Conservation (phyloP, 2,113 vertebrate species). For the Henicopernis longicauda region DNA sequence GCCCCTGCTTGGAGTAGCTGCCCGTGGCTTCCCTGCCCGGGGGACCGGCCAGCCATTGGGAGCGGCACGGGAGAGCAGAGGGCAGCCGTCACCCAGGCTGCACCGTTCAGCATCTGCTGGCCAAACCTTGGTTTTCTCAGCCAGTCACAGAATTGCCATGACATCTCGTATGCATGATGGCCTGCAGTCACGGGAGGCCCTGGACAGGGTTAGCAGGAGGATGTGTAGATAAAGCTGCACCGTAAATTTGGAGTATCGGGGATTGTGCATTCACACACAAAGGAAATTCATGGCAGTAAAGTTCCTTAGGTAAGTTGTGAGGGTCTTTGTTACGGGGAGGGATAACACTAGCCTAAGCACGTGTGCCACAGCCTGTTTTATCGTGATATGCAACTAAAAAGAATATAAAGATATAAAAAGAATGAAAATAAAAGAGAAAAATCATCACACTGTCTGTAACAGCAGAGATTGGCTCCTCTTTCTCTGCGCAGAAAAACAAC, state of each 20-base stretch:
- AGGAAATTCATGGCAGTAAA: not conserved
- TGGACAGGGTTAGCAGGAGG: not conserved
- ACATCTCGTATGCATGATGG: fast-evolving
- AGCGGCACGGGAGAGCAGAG: not conserved
- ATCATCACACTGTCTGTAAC: not conserved
- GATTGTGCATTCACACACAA: not conserved
- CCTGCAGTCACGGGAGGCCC: not conserved
- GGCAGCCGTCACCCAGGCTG: not conserved
- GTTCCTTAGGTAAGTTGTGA: not conserved
- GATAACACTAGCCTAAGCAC: not conserved
- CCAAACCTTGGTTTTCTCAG: not conserved
- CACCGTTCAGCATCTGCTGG: fast-evolving
- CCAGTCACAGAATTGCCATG: not conserved
- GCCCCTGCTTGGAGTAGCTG: not conserved
- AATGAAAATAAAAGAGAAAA: not conserved
- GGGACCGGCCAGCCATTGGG: fast-evolving
- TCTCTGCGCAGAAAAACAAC: not conserved
- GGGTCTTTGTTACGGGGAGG: not conserved
- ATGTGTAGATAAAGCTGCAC: not conserved
- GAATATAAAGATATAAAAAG: not conserved
- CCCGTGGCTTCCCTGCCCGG: not conserved
- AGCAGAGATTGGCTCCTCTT: not conserved
- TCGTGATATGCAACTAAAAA: no score
- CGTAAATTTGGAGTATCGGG: not conserved
- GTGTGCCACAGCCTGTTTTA: not conserved